Evolutionary conservation across 1,140 invertebrate genomes (phyloP), one percentile per base, ranked within the genome.

Genomic region (Penaeus japonicus): DNA sequence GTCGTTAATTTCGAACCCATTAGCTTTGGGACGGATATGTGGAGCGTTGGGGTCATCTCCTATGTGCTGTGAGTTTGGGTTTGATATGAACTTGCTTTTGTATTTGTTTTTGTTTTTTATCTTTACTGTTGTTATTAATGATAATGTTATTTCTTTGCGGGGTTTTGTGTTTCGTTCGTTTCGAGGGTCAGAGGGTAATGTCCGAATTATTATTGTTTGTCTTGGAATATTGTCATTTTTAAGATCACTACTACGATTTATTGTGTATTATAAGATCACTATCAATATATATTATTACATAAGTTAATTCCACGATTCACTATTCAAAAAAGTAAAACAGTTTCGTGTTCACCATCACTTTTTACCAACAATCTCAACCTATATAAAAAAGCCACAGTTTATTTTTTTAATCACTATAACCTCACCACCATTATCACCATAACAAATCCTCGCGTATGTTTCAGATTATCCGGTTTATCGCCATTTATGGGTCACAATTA

Each of bases 401-500:
- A n/a, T n/a, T n/a, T n/a, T n/a, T n/a, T n/a, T n/a, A n/a, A n/a
- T n/a, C n/a, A n/a, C 35, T 39, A 2, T 39, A 39, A 39, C 35
- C 12, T 39, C 39, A 39, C 39, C 15, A 47, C 15, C 47, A 7
- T 12, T 15, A 1, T 47, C 10, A 47, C 47, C 18, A 32, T 20
- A 22, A 24, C 5, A 47, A 24, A 70, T 2, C 2, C 27, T 5
- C 54, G 54, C 24, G 54, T 4, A 20, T 32, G n/a, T 73, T 65
- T 47, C 35, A 53, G 78, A 91, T 94, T 99, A 91, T 99, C 98
- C 22, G 98, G 98, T 53, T 93, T 99, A 59, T 99, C 98, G 35
- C 98, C 98, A 24, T 99, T 99, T 93, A 98, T 99, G 97, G 98
- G 98, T 15, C 97, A 99, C 92, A 98, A 96, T 80, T 98, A 99